phyloP scores from a whole-genome alignment of 2,113 vertebrate genomes.

The Syngnathus scovelli region DNA sequence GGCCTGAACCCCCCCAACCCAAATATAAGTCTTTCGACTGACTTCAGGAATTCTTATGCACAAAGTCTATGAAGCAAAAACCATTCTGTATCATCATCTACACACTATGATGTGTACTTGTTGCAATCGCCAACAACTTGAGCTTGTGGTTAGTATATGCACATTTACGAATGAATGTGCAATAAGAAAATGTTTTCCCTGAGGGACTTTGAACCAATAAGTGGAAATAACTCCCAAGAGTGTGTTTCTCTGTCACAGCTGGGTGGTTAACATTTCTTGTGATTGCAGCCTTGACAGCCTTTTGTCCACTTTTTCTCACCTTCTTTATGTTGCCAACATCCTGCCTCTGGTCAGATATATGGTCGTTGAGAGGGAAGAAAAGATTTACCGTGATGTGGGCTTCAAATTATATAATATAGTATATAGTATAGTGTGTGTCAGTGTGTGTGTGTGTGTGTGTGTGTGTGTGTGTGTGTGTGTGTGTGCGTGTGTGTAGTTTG shows the following conservation, averaged over 20 bases:
- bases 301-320: conserved; percentile 18
- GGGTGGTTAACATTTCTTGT: neutral
- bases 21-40: conserved; percentile 29
- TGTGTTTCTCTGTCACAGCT: neutral
- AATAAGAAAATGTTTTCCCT: neutral
- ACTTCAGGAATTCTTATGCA: neutral
- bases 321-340: conserved; percentile 9
- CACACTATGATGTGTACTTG: neutral
- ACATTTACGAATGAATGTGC: too few species aligned
- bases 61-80: neutral
- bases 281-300: neutral
- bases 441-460: neutral
- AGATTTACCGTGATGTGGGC: conserved; percentile 8
- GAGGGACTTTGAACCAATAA: neutral
- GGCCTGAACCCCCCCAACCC: neutral
- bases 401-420: neutral
- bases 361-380: conserved; percentile 14
- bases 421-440: neutral
- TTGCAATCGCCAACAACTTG: neutral
- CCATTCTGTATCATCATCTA: neutral
- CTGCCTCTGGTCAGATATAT: conserved; percentile 7
- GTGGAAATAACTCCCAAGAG: neutral
- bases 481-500: too few species aligned
- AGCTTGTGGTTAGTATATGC: too few species aligned
- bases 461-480: too few species aligned